phyloP scores from a whole-genome alignment of 30 jellyfish, hydroid and myxozoan genomes.

The Pseudorhiza aurosa region DNA sequence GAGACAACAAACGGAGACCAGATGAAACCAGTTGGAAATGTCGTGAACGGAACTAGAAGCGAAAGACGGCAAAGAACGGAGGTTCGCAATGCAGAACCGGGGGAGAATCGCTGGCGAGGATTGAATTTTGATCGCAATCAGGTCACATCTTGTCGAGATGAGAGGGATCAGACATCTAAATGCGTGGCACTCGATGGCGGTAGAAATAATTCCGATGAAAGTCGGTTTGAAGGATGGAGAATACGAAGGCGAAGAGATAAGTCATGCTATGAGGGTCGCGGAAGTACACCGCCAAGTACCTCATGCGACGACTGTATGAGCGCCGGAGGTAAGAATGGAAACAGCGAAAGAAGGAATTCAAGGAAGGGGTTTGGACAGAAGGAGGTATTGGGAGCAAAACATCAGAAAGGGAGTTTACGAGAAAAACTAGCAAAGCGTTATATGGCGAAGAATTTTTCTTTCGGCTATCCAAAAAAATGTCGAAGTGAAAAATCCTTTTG shows the following conservation, averaged over 20 bases:
- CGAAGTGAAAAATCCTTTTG: too few relatives aligned
- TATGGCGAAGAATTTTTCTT: not conserved
- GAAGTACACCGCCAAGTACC: not conserved
- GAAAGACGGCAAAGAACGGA: too few relatives aligned
- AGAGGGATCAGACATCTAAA: too few relatives aligned
- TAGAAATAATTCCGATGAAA: too few relatives aligned
- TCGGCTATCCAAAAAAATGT: not conserved
- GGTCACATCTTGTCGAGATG: too few relatives aligned
- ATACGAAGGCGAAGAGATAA: not conserved
- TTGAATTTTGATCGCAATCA: too few relatives aligned
- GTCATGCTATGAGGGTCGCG: not conserved
- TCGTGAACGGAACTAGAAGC: too few relatives aligned
- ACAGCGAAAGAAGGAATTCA: not conserved
- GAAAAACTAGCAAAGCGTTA: slow-evolving; percentile 45
- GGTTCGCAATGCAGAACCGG: too few relatives aligned
- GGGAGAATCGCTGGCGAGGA: too few relatives aligned
- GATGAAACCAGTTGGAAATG: too few relatives aligned
- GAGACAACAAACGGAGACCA: too few relatives aligned
- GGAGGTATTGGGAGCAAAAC: not conserved
- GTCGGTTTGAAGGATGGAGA: not conserved
- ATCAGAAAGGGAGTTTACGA: slow-evolving; percentile 7
- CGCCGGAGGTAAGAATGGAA: not conserved
- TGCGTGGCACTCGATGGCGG: too few relatives aligned
- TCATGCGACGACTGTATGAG: not conserved
- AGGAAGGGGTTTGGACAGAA: not conserved